Base-by-base conservation (phyloP, 23 tunicate species). In the Styela plicata region DNA sequence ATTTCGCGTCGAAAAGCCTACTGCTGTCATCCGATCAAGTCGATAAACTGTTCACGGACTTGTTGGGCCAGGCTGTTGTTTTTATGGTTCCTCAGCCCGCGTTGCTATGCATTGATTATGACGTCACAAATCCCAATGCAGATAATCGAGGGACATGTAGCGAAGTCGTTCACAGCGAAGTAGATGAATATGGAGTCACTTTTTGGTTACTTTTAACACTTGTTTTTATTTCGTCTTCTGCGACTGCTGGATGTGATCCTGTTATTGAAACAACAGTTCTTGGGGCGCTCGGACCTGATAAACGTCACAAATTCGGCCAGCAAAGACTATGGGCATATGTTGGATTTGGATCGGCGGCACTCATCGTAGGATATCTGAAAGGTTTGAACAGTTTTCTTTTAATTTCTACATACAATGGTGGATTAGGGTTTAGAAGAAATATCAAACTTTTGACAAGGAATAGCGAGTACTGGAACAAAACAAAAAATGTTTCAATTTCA, bases 241-340 rank as follows among this genome's bases (percentile, higher is more conserved):
- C 77, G 36, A 32, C 17, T 21, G 36, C 82, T 63, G 69, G 78
- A 7, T 19, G 57, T 34, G 23, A 64, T 27, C 36, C 74, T 32
- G 33, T 87, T 33, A 21, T 71, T 33, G 77, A 71, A 71, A 18
- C 77, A 13, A 71, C 36, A 3, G 77, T 71, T 19, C 77, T 71
- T 2, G 77, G 77, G 5, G 77, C 34, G 3, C 64, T 87, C 24
- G 44, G 80, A 2, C 52, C 37, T 2, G 34, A 82, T 17, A 74
- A 87, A 2, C 37, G 82, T 34, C 86, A 87, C 63, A 34, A 73
- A n/a, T 87, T 87, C 64, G 86, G 91, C 29, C 52, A 29, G 17
- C 91, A 87, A 63, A 13, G 91, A 27, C 37, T 87, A 63, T 87
- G 91, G 91, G 91, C 87, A 0, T 37, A 82, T 18, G 64, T 87